A percentile compares a stretch with the other conserved stretches of the same genome.
phyloP scores from a whole-genome alignment of 2,113 vertebrate genomes.

The Manacus vitellinus region DNA sequence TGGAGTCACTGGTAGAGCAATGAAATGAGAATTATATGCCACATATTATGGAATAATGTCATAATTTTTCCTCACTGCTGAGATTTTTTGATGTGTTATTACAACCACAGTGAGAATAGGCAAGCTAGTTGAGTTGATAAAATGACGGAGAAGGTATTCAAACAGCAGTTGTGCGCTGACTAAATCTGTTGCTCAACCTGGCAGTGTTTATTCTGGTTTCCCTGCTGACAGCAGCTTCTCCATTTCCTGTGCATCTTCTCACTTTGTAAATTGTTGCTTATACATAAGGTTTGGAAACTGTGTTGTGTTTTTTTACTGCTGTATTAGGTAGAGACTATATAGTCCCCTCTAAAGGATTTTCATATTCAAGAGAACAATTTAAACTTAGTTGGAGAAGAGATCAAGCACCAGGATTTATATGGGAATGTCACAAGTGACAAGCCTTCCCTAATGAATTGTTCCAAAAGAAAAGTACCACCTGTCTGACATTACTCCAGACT shows the following conservation, averaged over 20 bases:
- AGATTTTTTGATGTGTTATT: neutral
- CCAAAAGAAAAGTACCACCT: slow-evolving; percentile 40
- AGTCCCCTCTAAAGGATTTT: neutral
- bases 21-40: neutral
- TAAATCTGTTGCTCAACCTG: neutral
- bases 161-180: neutral
- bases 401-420: neutral
- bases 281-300: neutral
- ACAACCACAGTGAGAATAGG: neutral
- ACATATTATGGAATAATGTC: neutral
- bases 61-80: neutral
- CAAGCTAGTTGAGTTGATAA: neutral
- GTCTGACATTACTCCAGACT: slow-evolving; percentile 29
- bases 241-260: neutral
- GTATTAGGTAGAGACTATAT: neutral
- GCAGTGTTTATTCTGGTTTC: neutral
- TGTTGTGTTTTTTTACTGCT: neutral
- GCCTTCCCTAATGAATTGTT: slow-evolving; percentile 33
- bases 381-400: neutral
- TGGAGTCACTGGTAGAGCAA: neutral
- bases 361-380: neutral
- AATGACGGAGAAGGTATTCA: neutral
- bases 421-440: slow-evolving; percentile 33
- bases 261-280: neutral
- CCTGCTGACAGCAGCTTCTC: neutral